Percentiles rank a stretch among this genome's conserved stretches.
These are phyloP conservation scores for Coregonus clupeaformis DNA, from an alignment of 2,113 vertebrate genomes.

Conservation along the genomic window DNA sequence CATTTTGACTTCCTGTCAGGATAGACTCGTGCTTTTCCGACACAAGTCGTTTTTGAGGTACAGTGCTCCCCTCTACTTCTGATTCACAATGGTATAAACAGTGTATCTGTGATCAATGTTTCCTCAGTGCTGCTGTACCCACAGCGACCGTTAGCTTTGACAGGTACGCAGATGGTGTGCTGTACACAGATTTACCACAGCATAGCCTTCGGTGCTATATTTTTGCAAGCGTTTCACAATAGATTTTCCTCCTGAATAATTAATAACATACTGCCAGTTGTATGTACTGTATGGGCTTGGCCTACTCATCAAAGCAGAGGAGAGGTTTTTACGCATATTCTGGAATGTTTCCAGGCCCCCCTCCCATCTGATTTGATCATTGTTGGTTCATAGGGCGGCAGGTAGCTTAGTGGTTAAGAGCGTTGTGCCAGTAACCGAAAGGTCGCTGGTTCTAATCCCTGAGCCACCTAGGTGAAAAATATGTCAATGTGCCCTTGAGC, in stretches of 20 bases:
- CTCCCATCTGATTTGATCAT: no score
- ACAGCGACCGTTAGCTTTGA: constrained; percentile 44
- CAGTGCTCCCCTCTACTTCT: constrained; percentile 1
- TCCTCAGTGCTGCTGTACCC: constrained; percentile 36
- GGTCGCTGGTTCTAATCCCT: no score
- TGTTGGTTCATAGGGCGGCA: no score
- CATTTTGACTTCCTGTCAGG: no score
- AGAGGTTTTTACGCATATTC: constrained; percentile 19
- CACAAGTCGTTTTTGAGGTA: background rate
- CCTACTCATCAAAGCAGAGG: constrained; percentile 31
- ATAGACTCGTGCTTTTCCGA: no score
- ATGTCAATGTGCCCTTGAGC: no score
- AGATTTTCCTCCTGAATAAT: constrained; percentile 57
- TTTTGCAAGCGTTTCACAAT: constrained; percentile 49
- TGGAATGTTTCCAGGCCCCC: no score
- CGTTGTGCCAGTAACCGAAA: no score
- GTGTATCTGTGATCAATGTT: constrained; percentile 48
- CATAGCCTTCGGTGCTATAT: constrained; percentile 53
- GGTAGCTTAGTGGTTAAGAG: no score
- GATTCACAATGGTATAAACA: constrained; percentile 36
- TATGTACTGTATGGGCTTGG: no score
- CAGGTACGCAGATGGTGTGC: constrained; percentile 62
- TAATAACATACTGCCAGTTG: constrained; percentile 46
- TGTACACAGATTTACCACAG: constrained; percentile 66
- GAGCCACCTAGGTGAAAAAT: no score